phyloP scores from a whole-genome alignment of 2,797 vertebrate species.

The Sylvilagus floridanus region DNA sequence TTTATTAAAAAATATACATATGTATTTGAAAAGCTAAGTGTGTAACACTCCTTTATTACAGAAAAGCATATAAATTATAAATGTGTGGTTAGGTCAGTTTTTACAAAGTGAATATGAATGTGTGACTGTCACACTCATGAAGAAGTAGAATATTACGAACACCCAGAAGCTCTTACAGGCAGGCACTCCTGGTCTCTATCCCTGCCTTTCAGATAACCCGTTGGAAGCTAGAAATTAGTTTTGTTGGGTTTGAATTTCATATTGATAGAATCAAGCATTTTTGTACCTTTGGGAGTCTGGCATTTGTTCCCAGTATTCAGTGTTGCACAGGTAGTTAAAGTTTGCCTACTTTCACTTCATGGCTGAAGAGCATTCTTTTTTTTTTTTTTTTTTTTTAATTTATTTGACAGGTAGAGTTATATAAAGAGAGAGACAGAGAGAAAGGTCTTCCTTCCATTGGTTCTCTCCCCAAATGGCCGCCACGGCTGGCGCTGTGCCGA shows the following conservation, averaged over 20 bases:
- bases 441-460: no score
- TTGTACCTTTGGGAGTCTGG: not conserved
- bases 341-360: not conserved
- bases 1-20: not conserved
- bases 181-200: not conserved
- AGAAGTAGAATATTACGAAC: not conserved
- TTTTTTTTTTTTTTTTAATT: no score
- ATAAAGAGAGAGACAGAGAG: no score
- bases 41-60: not conserved
- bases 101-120: not conserved
- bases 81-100: not conserved
- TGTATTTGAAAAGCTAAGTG: not conserved
- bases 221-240: not conserved
- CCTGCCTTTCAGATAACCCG: not conserved
- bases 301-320: not conserved
- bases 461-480: no score
- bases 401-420: no score
- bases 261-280: not conserved
- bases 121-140: not conserved
- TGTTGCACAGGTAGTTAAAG: not conserved
- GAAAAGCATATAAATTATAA: not conserved
- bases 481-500: no score
- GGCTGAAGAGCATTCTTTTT: not conserved
- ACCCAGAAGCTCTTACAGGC: not conserved
- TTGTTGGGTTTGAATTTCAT: constrained; percentile 10